Base-by-base conservation (phyloP, 2,797 vertebrate species). In the Merluccius polli region DNA sequence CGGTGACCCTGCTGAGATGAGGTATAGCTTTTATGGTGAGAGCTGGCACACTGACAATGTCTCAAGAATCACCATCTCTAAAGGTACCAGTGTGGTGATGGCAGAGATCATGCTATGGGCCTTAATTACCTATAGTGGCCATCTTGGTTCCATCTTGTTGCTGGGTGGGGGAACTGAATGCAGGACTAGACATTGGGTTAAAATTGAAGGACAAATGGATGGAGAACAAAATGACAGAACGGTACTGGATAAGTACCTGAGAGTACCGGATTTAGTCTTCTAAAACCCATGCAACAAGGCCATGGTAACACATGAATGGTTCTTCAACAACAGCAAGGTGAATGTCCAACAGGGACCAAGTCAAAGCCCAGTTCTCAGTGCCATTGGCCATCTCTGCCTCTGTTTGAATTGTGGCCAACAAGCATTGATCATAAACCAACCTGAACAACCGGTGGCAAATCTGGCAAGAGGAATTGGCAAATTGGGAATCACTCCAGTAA, bases 1-100 rank as follows among this genome's bases (percentile, higher is more conserved):
- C 87, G 85, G 85, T 35, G 79, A 88, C 83, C 86, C 81, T 16
- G 73, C 84, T 81, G 80, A 85, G 84, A 75, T 72, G 38, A 41
- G 38, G 6, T 8, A 12, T 41, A 8, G 38, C 38, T 41, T 41
- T 8, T 8, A 41, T 12, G n/a, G n/a, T n/a, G n/a, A n/a, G 10
- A 41, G 38, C 6, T 8, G 5, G 38, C 38, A 41, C 11, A 41
- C 38, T 41, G 5, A 35, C 33, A 9, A 12, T 41, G 5, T 41
- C 38, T 41, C 38, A 41, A 41, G 38, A 41, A 7, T 41, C 38
- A 41, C 38, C 38, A 41, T 41, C 38, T 41, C 38, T 41, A 41
- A 8, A 12, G 38, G 6, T 41, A 41, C 38, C 4, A 41, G 52
- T 59, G 52, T 18, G 21, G 44, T 59, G 52, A 41, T 41, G 38